Base-by-base conservation (phyloP, 2,888 invertebrate genomes). In the Diarsia brunnea region DNA sequence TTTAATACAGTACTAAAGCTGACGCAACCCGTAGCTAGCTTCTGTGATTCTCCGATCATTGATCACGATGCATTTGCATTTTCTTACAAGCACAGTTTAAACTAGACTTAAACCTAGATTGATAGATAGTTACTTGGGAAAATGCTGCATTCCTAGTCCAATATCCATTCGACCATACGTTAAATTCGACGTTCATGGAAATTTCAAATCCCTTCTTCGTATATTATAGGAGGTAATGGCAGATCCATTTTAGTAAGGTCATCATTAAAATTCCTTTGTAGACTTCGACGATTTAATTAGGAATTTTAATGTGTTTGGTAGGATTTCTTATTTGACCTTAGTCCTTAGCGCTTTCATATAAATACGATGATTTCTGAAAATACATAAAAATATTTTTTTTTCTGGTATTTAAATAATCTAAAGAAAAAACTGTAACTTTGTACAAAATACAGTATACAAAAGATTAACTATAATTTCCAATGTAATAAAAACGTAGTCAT, bases 21-120 rank as follows among this genome's bases (percentile, higher is more conserved):
- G 70, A 55, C 63, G 68, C 70, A 73, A 74, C 38, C 45, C 3
- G 51, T 61, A 49, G 21, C 74, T 14, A 45, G 49, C 58, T 66
- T 51, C 69, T 58, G 55, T 53, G 47, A 67, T 78, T 43, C 69
- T 47, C 38, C 53, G 78, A 79, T 69, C 73, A 81, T 81, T 76
- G 85, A 83, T 87, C 73, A 80, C 68, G 53, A 43, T 2, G 3
- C 43, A 87, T 86, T 86, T 85, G 73, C 87, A 87, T 86, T 79
- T 85, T 80, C 69, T 78, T 78, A 79, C 82, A 79, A 79, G 75
- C 65, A 55, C 75, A 72, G 68, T 76, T 73, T 73, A 63, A 73
- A 71, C 81, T 47, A 73, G 66, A 65, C 72, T 69, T 45, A 51
- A 69, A 78, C 66, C 61, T 58, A 79, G 87, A 84, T 78, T 66